Conservation (phyloP, 2,797 vertebrate species). For the Melanotaenia nigrans region DNA sequence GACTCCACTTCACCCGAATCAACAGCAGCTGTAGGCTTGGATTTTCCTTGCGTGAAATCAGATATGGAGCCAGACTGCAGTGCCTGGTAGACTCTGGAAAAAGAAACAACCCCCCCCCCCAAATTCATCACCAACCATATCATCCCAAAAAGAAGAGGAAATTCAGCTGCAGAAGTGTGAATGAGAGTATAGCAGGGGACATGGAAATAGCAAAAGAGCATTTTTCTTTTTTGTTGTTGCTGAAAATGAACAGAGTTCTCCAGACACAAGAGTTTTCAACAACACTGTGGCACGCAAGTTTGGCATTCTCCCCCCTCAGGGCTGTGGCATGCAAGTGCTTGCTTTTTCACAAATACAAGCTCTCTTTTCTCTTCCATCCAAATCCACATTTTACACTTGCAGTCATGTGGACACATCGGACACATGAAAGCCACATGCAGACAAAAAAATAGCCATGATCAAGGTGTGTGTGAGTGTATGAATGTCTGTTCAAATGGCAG, state of each 20-base stretch:
- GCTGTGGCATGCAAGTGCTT: conserved; percentile 82
- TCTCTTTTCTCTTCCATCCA: conserved; percentile 79
- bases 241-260: conserved; percentile 80
- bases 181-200: conserved; percentile 54
- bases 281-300: conserved; percentile 84
- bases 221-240: conserved; percentile 67
- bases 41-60: conserved; percentile 82
- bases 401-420: conserved; percentile 73
- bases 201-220: conserved; percentile 81
- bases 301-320: conserved; percentile 80
- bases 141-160: conserved; percentile 71
- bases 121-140: conserved; percentile 40
- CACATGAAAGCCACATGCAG: conserved; percentile 63
- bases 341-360: conserved; percentile 79
- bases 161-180: conserved; percentile 70
- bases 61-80: conserved; percentile 73
- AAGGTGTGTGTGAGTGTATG: conserved; percentile 32
- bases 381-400: conserved; percentile 81
- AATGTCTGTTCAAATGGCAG: conserved; percentile 38
- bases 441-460: conserved; percentile 60
- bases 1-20: conserved; percentile 81
- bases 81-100: conserved; percentile 79
- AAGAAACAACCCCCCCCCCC: conserved; percentile 75
- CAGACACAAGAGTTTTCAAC: conserved; percentile 84
- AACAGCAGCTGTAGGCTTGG: conserved; percentile 80